Conservation (phyloP, 2,888 invertebrate genomes). For the Seladonia tumulorum region DNA sequence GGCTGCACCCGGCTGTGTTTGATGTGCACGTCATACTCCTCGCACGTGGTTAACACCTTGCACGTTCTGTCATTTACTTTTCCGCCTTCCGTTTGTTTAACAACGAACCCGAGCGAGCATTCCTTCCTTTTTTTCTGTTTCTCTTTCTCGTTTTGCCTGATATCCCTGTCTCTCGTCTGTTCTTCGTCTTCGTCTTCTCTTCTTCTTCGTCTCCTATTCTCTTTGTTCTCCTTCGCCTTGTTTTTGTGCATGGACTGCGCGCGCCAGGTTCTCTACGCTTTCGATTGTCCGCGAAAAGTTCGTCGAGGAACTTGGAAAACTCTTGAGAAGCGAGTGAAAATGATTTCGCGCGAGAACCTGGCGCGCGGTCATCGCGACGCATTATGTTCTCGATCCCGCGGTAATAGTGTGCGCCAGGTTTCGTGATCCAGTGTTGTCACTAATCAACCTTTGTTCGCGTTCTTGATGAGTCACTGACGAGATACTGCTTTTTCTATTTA, state of each 20-base stretch:
- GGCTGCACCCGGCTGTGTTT: slow-evolving; percentile 41
- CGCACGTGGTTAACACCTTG: slow-evolving; percentile 45
- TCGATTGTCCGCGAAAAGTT: neutral
- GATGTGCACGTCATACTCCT: slow-evolving; percentile 47
- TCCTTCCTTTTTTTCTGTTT: neutral
- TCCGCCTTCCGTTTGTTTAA: slow-evolving; percentile 32
- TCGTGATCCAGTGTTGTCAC: slow-evolving; percentile 35
- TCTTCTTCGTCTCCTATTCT: slow-evolving; percentile 1
- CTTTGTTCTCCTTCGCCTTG: slow-evolving; percentile 19
- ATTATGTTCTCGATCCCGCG: slow-evolving; percentile 1
- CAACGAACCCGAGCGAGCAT: neutral
- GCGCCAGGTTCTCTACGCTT: slow-evolving; percentile 60
- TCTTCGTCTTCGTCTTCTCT: slow-evolving; percentile 9
- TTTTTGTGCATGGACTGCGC: slow-evolving; percentile 61
- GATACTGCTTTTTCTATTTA: neutral
- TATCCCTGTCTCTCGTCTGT: neutral
- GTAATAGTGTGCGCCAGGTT: slow-evolving; percentile 12
- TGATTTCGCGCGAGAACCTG: slow-evolving; percentile 34
- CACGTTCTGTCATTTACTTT: slow-evolving; percentile 50
- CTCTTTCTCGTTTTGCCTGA: neutral
- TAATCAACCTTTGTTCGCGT: slow-evolving; percentile 21
- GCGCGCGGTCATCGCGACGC: slow-evolving; percentile 25
- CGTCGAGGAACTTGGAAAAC: neutral
- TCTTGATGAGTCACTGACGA: slow-evolving; percentile 10
- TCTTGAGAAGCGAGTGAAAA: neutral